Conservation (phyloP, 2,888 invertebrate genomes). For the Oligia strigilis region DNA sequence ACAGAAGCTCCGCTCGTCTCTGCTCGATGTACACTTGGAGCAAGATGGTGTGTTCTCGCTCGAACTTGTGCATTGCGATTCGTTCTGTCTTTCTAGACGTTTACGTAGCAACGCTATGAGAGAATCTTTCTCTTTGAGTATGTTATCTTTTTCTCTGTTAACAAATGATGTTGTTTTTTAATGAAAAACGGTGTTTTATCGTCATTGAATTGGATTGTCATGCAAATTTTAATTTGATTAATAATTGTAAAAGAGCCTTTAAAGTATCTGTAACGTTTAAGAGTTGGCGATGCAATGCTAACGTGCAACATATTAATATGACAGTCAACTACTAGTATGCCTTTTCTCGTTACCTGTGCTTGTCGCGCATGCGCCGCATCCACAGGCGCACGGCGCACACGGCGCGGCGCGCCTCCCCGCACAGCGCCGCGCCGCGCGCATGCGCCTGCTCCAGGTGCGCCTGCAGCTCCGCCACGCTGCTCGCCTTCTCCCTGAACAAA, state of each 20-base stretch:
- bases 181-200: neutral
- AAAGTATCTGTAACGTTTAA: too few relatives aligned
- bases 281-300: neutral
- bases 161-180: neutral
- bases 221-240: neutral
- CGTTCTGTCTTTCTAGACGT: slow-evolving; percentile 57
- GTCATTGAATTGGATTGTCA: neutral
- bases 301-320: neutral
- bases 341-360: slow-evolving; percentile 64
- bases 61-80: slow-evolving; percentile 42
- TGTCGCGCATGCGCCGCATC: slow-evolving; percentile 67
- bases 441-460: slow-evolving; percentile 76
- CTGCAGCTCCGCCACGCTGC: slow-evolving; percentile 68
- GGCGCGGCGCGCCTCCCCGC: slow-evolving; percentile 77
- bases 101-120: slow-evolving; percentile 70
- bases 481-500: slow-evolving; percentile 70
- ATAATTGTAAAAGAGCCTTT: too few relatives aligned
- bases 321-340: too few relatives aligned
- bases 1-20: slow-evolving; percentile 57
- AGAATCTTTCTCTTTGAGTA: slow-evolving; percentile 76
- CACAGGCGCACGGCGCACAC: slow-evolving; percentile 73
- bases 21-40: slow-evolving; percentile 59
- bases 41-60: slow-evolving; percentile 66
- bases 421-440: slow-evolving; percentile 79
- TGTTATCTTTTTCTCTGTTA: slow-evolving; percentile 78